These are phyloP conservation scores for Trachymyrmex cornetzi DNA, from an alignment of 1,140 invertebrate genomes.

Conservation along the genomic window DNA sequence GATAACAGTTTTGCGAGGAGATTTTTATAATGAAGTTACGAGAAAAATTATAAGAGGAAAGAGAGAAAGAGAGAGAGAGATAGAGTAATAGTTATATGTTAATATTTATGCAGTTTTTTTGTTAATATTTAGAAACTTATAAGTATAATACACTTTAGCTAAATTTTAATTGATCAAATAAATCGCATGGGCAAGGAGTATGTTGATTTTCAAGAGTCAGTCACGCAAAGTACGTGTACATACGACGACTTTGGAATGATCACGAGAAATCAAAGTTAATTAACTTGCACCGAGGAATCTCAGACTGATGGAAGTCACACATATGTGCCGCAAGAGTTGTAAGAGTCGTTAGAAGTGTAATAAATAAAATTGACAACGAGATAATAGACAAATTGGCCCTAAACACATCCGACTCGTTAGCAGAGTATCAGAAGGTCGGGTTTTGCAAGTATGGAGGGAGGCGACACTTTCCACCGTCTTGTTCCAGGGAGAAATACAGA, in stretches of 20 bases:
- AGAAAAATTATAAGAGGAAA: not conserved
- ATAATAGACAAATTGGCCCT: slow-evolving; percentile 85
- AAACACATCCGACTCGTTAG: slow-evolving; percentile 83
- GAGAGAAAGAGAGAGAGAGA: not conserved
- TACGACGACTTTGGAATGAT: slow-evolving; percentile 8
- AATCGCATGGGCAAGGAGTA: not conserved
- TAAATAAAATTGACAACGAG: slow-evolving; percentile 84
- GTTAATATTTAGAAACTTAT: not conserved
- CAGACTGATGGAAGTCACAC: slow-evolving; percentile 56
- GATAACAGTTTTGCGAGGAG: not conserved
- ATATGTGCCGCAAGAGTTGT: slow-evolving; percentile 18
- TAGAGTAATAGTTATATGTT: no score
- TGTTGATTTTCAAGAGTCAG: not conserved
- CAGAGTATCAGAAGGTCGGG: slow-evolving; percentile 80
- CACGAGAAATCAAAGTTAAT: slow-evolving; percentile 53
- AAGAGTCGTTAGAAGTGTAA: slow-evolving; percentile 75
- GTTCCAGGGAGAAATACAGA: not conserved
- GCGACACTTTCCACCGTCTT: slow-evolving; percentile 17
- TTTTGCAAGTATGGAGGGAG: slow-evolving; percentile 46
- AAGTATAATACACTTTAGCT: not conserved
- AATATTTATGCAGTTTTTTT: no score
- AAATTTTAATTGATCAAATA: not conserved
- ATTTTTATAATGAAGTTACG: not conserved
- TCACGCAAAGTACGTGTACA: slow-evolving; percentile 37
- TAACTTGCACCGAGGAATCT: slow-evolving; percentile 61